These are phyloP conservation scores for Melanostoma scalare DNA, from an alignment of 2,888 invertebrate species.

Conservation along the genomic window DNA sequence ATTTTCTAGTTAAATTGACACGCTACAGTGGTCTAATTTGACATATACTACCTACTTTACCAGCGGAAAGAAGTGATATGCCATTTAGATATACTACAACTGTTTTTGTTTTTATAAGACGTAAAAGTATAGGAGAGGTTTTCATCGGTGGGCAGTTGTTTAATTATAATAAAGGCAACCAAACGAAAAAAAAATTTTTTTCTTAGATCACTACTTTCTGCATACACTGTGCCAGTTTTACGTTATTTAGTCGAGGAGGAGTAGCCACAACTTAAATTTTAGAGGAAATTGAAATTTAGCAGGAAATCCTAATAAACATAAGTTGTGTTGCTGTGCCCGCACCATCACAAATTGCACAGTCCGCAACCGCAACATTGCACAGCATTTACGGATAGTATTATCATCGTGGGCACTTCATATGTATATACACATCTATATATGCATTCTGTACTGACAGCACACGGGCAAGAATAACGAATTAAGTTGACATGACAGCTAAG, in stretches of 20 bases:
- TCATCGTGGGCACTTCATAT: slow-evolving; percentile 50
- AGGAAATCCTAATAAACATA: slow-evolving; percentile 72
- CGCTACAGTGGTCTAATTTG: slow-evolving; percentile 59
- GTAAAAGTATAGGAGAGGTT: slow-evolving; percentile 8
- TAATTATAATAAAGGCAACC: too few species aligned
- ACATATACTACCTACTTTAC: slow-evolving; percentile 40
- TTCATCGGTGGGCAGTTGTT: too few species aligned
- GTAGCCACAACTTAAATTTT: slow-evolving; percentile 33
- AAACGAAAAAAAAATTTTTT: background rate
- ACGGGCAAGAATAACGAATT: slow-evolving; percentile 52
- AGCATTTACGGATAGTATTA: slow-evolving; percentile 42
- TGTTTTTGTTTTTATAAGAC: too few species aligned
- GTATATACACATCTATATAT: slow-evolving; percentile 6
- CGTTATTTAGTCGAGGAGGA: slow-evolving; percentile 16
- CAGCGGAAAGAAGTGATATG: slow-evolving; percentile 25
- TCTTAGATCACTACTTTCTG: slow-evolving; percentile 23
- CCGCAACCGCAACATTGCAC: slow-evolving; percentile 58
- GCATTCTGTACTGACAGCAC: background rate
- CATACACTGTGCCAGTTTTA: slow-evolving; percentile 13
- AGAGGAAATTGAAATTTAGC: slow-evolving; percentile 72
- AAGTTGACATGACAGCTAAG: slow-evolving; percentile 63
- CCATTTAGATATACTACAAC: background rate
- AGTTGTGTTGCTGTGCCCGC: slow-evolving; percentile 50
- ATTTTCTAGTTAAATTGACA: slow-evolving; percentile 51
- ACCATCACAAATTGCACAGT: slow-evolving; percentile 61